Conservation (phyloP, 2,888 invertebrate genomes). For the Aproaerema taeniolella region DNA sequence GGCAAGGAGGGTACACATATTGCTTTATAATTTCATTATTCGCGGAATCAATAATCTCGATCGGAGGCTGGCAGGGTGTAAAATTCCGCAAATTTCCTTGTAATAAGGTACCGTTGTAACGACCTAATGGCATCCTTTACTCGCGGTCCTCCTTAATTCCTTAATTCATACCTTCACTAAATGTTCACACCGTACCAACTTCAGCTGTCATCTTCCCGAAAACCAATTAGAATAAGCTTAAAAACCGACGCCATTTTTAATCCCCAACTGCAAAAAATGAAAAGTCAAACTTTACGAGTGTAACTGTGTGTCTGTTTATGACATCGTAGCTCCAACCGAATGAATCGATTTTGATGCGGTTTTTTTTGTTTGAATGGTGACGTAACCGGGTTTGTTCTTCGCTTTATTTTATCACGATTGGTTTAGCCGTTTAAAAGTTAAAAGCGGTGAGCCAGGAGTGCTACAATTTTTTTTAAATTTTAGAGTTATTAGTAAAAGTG, state of each 20-base stretch:
- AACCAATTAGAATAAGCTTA: slow-evolving; percentile 19
- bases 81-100: slow-evolving; percentile 38
- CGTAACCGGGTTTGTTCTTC: too few species aligned
- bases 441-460: too few species aligned
- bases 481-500: slow-evolving; percentile 17
- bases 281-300: too few species aligned
- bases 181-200: slow-evolving; percentile 22
- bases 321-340: too few species aligned
- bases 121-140: slow-evolving; percentile 36
- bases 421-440: too few species aligned
- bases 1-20: too few species aligned
- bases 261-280: too few species aligned
- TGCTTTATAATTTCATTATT: slow-evolving; percentile 51
- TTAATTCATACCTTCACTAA: slow-evolving; percentile 34
- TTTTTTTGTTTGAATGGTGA: too few species aligned
- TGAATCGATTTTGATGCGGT: too few species aligned
- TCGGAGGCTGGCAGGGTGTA: slow-evolving; percentile 40
- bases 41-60: slow-evolving; percentile 49
- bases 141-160: slow-evolving; percentile 36
- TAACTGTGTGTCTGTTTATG: too few species aligned
- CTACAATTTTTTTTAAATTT: too few species aligned
- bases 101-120: slow-evolving; percentile 51
- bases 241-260: slow-evolving; percentile 11
- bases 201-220: slow-evolving; percentile 13
- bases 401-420: too few species aligned